Base-by-base conservation (phyloP, 2,797 vertebrate genomes). In the Odontamblyopus lacepedii region DNA sequence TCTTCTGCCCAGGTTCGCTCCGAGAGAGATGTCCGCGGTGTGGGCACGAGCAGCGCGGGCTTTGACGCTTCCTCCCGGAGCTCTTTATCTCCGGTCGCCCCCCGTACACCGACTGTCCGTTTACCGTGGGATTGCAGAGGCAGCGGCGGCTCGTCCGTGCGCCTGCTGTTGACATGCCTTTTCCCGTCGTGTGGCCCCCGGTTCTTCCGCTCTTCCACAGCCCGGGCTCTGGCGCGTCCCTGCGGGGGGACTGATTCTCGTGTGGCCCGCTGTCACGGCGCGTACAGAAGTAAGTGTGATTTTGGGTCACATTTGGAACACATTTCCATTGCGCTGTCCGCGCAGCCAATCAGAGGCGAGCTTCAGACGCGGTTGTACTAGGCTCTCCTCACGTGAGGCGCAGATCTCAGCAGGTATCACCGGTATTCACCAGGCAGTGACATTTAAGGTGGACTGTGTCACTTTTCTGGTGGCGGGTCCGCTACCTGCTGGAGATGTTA, bases 11-110 rank as follows among this genome's bases (percentile, higher is more conserved):
- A 80, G 60, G 16, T 62, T 35, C 60, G 15, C 59, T 32, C 59
- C 68, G 12, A 30, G 71, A 70, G 83, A 85, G 80, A 87, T 90
- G 87, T 86, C 86, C 85, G 89, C 83, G 71, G 77, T 74, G 71
- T 32, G 32, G 80, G 77, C 57, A 77, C 83, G 82, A 88, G 91
- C 88, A 26, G 55, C 55, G 55, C 55, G 55, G n/a, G 23, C 55
- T 87, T 80, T 84, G 67, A 67, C 79, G 85, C 78, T 81, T 83
- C 85, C 77, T 81, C 78, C 63, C 70, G 12, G 85, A 81, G 84
- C 77, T 82, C 13, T 23, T 29, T 8, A 23, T 23, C 35, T 41
- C 62, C 35, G 62, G 51, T 55, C n/a, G 53, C 18, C 61, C 32
- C 30, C 32, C 18, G 32, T 16, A 32, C 29, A 32, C 30, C 18